Base-by-base conservation (phyloP, 2,113 vertebrate genomes). In the Cairina moschata region DNA sequence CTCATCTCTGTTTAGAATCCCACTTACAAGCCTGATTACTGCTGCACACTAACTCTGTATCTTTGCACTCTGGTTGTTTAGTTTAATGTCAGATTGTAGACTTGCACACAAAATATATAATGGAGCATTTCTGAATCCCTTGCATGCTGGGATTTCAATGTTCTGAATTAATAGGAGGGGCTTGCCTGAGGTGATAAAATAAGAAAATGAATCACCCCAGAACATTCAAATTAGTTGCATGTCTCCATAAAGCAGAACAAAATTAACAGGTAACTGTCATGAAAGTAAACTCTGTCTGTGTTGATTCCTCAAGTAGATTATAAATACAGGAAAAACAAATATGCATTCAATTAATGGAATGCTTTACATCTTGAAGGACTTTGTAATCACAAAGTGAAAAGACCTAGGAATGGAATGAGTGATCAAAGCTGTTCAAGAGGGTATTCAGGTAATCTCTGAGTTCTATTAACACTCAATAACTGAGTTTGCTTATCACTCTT, bases 391-490 rank as follows among this genome's bases (percentile, higher is more conserved):
- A 29, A 93, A 86, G 60, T 62, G n/a, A 88, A 93, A 74, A 92
- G 66, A 75, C 32, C 52, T 82, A 29, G 73, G 91, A 90, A 69
- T 1, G 77, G 71, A 50, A 86, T 48, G 18, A 26, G 62, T 92
- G 95, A 96, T 96, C 96, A 97, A 97, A 97, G 92, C 92, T 76
- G 15, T 66, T 92, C 76, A 58, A 72, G 66, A 78, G 60, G 65
- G 44, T 92, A 36, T 79, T 82, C 83, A 48, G 40, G 58, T 78
- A 79, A 44, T 68, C 83, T 71, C 26, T 1, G 2, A 82, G 58
- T 82, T 88, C 56, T 82, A 5, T 46, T 72, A 86, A 91, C 77
- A 52, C 83, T 68, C 76, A 34, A 76, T 90, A 91, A 78, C 34
- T 6, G 9, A 89, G 65, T 56, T 34, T 81, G 6, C 80, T 91